Evolutionary conservation across 2,113 vertebrate genomes (phyloP), one percentile per base, ranked within the genome.

Genomic region (Struthio camelus): DNA sequence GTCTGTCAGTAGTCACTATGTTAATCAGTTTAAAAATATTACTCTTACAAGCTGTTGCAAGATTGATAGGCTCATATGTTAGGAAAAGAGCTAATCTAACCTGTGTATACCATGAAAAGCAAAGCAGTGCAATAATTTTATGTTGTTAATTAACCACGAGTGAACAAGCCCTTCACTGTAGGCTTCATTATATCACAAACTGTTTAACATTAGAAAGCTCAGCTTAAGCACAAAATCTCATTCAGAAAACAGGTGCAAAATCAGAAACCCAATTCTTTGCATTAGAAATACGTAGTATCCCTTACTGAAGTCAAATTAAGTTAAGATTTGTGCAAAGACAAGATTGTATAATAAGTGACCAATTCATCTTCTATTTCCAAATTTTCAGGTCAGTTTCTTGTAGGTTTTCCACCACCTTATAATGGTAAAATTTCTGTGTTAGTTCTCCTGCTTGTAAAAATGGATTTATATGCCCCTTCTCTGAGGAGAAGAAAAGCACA

Each of bases 11-110:
- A 85, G 71, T 85, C 53, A 58, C 75, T 44, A 75, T 76, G n/a
- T 82, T 78, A 92, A 94, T 93, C 78, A 88, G 61, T 95, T 97
- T 95, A 86, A 97, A 94, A 76, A 93, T 73, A 85, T 3, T 90
- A 54, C 66, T 92, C 42, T 79, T 89, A 78, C 25, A 92, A 89
- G 81, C 81, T 75, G 80, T 58, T 71, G 11, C 25, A 87, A 81
- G 40, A 97, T 97, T 88, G 89, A 94, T 93, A 95, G 28, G n/a
- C 32, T 67, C 83, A 46, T 0, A 0, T 75, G 65, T 73, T 87
- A 72, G 20, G 17, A 84, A 67, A 95, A 58, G 12, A 51, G 36
- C 20, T 85, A 79, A 73, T 75, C 72, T 86, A 53, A 82, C 59
- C 50, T 78, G 36, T 50, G 5, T 18, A 24, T 8, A 19, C 3